These are phyloP conservation scores for Lasiurus borealis DNA, from an alignment of 2,113 vertebrate species.

Conservation along the genomic window DNA sequence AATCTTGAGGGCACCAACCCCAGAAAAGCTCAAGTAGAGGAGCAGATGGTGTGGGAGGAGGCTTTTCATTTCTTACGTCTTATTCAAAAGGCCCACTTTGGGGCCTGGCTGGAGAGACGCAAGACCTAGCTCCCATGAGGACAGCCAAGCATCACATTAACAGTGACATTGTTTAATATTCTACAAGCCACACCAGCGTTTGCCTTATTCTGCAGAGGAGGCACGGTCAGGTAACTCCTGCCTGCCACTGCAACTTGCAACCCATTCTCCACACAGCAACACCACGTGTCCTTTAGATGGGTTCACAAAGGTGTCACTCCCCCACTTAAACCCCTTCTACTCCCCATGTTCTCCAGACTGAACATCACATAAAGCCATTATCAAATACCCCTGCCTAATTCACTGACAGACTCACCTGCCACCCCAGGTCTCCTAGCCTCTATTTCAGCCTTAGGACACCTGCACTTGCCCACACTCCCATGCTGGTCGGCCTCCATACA, in stretches of 20 bases:
- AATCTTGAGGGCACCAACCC: neutral
- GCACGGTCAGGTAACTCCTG: neutral
- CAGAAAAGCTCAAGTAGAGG: fast-evolving
- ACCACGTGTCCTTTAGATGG: neutral
- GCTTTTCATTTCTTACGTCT: neutral
- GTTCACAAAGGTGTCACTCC: neutral
- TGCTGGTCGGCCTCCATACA: neutral
- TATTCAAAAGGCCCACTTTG: neutral
- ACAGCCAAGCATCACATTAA: neutral
- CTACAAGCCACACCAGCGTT: neutral
- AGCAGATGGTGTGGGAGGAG: too few species aligned
- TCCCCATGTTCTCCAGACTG: neutral
- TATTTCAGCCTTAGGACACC: neutral
- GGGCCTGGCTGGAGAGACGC: neutral
- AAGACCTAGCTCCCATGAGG: neutral
- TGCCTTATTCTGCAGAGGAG: neutral
- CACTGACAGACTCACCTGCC: fast-evolving
- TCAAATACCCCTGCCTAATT: neutral
- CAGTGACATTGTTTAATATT: neutral
- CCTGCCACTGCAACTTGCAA: neutral
- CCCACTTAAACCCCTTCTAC: neutral
- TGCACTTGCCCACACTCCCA: neutral
- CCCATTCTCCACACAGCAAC: neutral
- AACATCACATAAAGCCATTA: fast-evolving
- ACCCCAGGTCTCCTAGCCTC: fast-evolving